Conservation (phyloP, 1,140 invertebrate genomes). For the Drosophila gunungcola region DNA sequence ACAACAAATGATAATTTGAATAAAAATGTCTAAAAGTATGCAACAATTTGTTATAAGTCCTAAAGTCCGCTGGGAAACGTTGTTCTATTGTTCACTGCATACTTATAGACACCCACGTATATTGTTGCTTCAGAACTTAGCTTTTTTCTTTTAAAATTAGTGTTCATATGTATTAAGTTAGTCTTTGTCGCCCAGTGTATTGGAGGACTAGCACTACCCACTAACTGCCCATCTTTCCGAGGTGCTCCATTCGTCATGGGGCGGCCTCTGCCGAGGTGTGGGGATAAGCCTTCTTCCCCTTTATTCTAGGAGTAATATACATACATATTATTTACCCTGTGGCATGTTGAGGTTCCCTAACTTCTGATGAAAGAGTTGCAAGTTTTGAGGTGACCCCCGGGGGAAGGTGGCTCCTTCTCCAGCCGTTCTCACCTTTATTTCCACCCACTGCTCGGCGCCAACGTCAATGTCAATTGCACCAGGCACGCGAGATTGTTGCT, state of each 20-base stretch:
- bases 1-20: no score
- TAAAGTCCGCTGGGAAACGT: no score
- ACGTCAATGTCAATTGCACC: constrained; percentile 55
- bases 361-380: constrained; percentile 45
- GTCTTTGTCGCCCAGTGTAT: not conserved
- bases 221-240: constrained; percentile 16
- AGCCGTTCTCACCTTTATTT: not conserved
- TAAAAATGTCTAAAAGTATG: no score
- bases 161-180: no score
- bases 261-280: not conserved
- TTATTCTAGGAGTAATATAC: constrained; percentile 31
- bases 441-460: constrained; percentile 17
- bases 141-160: no score
- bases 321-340: constrained; percentile 42
- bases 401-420: constrained; percentile 1
- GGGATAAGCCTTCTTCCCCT: constrained; percentile 9
- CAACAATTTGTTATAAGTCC: no score
- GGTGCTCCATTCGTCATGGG: constrained; percentile 11
- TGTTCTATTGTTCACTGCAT: no score
- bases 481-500: constrained; percentile 39
- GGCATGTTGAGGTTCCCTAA: constrained; percentile 29
- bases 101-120: no score
- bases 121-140: no score
- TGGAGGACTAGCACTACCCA: constrained; percentile 11
- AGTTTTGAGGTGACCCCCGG: constrained; percentile 10